These are phyloP conservation scores for Ectobius pallidus DNA, from an alignment of 2,888 invertebrate genomes.

Conservation along the genomic window DNA sequence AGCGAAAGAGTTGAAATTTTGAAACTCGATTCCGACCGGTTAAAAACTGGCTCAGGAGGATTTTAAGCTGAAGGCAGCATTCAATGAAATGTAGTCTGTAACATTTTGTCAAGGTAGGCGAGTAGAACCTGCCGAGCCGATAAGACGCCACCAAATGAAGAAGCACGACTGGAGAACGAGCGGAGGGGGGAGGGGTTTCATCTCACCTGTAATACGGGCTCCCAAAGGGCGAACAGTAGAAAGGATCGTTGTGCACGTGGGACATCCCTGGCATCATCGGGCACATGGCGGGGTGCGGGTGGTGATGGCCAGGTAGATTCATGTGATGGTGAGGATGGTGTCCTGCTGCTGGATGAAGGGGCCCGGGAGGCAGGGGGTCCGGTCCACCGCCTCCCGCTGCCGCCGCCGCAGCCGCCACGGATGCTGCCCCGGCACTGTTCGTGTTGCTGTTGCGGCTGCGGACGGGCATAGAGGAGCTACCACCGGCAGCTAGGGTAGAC, in stretches of 20 bases:
- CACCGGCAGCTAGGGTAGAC: constrained; percentile 58
- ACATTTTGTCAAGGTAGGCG: too few relatives aligned
- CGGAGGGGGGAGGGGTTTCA: too few relatives aligned
- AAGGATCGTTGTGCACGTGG: constrained; percentile 61
- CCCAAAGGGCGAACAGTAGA: constrained; percentile 65
- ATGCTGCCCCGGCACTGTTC: constrained; percentile 46
- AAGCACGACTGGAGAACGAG: too few relatives aligned
- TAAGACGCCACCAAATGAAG: constrained; percentile 43
- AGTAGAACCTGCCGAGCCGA: background rate
- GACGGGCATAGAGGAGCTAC: constrained; percentile 46
- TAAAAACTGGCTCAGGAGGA: too few relatives aligned
- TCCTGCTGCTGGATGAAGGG: constrained; percentile 50
- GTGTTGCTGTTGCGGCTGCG: constrained; percentile 41
- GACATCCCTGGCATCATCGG: constrained; percentile 48
- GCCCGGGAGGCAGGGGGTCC: constrained; percentile 50
- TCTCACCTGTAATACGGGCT: constrained; percentile 64
- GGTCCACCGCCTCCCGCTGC: constrained; percentile 42
- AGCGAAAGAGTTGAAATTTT: too few relatives aligned
- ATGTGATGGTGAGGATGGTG: constrained; percentile 53
- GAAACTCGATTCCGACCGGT: too few relatives aligned
- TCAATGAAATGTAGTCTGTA: too few relatives aligned
- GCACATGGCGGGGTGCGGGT: constrained; percentile 53
- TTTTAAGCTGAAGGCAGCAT: too few relatives aligned
- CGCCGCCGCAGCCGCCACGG: background rate
- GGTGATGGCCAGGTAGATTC: constrained; percentile 52